Conservation (phyloP, 2,888 invertebrate species). For the Amphipoea oculea region DNA sequence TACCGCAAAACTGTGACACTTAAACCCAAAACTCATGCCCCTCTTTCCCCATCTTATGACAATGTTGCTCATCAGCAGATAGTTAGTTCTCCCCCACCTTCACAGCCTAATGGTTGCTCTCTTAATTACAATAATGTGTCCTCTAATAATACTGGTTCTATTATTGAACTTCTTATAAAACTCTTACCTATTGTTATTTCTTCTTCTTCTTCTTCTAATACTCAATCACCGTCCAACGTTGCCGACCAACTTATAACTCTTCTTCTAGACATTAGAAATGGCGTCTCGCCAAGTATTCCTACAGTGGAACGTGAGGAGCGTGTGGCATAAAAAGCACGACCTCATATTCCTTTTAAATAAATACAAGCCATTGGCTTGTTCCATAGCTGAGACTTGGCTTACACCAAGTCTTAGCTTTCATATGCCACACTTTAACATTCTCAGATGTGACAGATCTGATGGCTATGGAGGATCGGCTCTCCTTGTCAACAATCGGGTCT, state of each 20-base stretch:
- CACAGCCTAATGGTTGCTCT: too few species aligned
- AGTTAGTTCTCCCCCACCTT: too few species aligned
- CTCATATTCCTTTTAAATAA: background rate
- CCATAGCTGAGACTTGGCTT: background rate
- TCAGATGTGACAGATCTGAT: background rate
- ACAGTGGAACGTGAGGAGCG: conserved; percentile 13
- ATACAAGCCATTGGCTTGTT: background rate
- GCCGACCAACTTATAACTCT: background rate
- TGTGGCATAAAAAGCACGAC: conserved; percentile 13
- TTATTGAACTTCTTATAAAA: too few species aligned
- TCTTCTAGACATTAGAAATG: conserved; percentile 1
- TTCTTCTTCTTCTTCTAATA: background rate
- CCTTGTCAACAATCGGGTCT: background rate
- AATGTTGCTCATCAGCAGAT: too few species aligned
- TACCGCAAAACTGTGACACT: too few species aligned
- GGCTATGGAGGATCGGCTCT: background rate
- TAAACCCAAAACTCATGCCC: too few species aligned
- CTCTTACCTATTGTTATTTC: background rate
- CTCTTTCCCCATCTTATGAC: too few species aligned
- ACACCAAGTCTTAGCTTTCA: background rate
- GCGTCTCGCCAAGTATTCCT: background rate
- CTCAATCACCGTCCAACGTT: background rate
- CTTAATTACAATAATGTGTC: too few species aligned
- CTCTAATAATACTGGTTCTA: too few species aligned
- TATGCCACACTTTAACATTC: background rate